Conservation (phyloP, 2,797 vertebrate species). For the Sarcophilus harrisii region DNA sequence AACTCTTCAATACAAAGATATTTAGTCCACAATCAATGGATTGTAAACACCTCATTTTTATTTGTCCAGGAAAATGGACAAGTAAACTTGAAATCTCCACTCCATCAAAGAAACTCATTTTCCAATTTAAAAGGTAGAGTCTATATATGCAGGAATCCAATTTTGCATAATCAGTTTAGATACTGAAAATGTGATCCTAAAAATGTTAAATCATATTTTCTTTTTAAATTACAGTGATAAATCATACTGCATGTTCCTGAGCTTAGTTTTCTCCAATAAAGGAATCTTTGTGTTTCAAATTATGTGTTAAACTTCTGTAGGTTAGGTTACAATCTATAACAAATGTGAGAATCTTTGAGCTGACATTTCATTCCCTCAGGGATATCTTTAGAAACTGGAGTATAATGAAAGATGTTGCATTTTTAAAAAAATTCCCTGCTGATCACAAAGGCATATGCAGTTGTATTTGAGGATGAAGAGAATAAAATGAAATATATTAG, state of each 20-base stretch:
- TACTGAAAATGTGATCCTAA: constrained; percentile 52
- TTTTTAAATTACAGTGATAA: constrained; percentile 63
- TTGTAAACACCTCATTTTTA: constrained; percentile 36
- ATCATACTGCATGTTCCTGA: constrained; percentile 63
- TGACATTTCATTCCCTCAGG: constrained; percentile 66
- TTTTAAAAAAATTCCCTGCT: constrained; percentile 42
- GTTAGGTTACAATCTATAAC: constrained; percentile 65
- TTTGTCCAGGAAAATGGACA: constrained; percentile 25
- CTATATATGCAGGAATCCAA: not conserved
- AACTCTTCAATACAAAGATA: constrained; percentile 42
- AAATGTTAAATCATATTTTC: constrained; percentile 64
- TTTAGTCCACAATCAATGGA: constrained; percentile 54
- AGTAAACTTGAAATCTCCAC: constrained; percentile 51
- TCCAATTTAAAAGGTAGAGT: constrained; percentile 47
- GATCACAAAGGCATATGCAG: constrained; percentile 56
- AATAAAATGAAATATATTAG: constrained; percentile 56
- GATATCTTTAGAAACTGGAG: constrained; percentile 63
- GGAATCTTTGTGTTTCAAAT: constrained; percentile 61
- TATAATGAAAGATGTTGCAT: constrained; percentile 56
- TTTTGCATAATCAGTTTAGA: constrained; percentile 54
- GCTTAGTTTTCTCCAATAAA: constrained; percentile 44
- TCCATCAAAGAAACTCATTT: constrained; percentile 56
- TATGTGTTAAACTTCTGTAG: constrained; percentile 50
- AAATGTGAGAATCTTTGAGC: constrained; percentile 59
- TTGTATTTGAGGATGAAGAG: not conserved